These are phyloP conservation scores for Scyliorhinus canicula DNA, from an alignment of 2,797 vertebrate genomes.

Conservation along the genomic window DNA sequence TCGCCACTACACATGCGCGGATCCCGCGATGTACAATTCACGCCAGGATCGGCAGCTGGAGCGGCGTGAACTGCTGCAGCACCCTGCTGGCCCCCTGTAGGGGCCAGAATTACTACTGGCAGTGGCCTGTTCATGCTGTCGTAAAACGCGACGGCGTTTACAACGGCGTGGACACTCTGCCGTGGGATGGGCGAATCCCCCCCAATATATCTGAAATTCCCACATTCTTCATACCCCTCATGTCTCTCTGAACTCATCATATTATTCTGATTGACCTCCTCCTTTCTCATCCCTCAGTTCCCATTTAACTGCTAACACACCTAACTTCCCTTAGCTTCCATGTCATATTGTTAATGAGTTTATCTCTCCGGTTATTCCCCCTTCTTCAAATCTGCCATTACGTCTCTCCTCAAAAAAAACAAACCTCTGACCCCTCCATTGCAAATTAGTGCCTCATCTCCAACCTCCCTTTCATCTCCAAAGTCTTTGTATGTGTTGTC, in stretches of 20 bases:
- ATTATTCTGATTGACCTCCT: background rate
- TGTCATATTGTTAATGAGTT: background rate
- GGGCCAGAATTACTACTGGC: too few relatives aligned
- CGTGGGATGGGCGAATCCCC: too few relatives aligned
- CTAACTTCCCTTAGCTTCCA: background rate
- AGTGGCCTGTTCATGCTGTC: too few relatives aligned
- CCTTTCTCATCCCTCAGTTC: background rate
- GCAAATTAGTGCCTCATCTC: background rate
- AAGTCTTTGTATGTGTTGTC: background rate
- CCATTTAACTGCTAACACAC: background rate
- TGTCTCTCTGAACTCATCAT: background rate
- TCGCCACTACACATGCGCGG: too few relatives aligned
- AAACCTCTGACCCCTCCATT: background rate
- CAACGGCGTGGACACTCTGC: too few relatives aligned
- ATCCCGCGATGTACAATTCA: too few relatives aligned
- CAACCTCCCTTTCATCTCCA: background rate
- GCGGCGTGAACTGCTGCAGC: too few relatives aligned
- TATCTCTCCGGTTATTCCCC: background rate
- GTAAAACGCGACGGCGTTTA: too few relatives aligned
- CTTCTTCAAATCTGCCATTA: background rate
- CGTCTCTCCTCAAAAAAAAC: background rate
- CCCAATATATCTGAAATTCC: too few relatives aligned
- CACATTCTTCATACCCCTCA: too few relatives aligned
- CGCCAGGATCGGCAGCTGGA: too few relatives aligned
- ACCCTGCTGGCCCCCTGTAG: too few relatives aligned